These are phyloP conservation scores for Baronia brevicornis DNA, from an alignment of 2,888 invertebrate species.

Conservation along the genomic window DNA sequence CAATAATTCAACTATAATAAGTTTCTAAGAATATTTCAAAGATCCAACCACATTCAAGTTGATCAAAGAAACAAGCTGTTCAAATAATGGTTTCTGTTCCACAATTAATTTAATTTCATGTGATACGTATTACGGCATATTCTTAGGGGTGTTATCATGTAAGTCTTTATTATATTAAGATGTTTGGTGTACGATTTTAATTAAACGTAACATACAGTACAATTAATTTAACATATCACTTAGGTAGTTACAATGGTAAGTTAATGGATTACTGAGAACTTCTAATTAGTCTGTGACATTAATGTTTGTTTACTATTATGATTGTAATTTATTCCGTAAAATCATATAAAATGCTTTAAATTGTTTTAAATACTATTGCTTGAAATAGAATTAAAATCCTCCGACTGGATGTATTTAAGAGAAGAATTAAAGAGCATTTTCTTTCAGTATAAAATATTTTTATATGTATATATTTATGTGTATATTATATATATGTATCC, in stretches of 20 bases:
- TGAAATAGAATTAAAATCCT: too few relatives aligned
- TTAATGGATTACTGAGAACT: constrained; percentile 5
- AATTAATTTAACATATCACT: constrained; percentile 14
- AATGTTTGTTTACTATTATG: constrained; percentile 6
- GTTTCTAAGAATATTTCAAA: too few relatives aligned
- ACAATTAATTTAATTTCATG: neutral
- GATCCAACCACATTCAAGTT: too few relatives aligned
- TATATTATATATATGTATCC: too few relatives aligned
- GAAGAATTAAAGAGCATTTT: too few relatives aligned
- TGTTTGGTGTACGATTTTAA: constrained; percentile 3
- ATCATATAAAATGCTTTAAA: neutral
- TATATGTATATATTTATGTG: too few relatives aligned
- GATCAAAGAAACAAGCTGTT: too few relatives aligned
- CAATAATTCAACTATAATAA: too few relatives aligned
- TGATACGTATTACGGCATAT: neutral
- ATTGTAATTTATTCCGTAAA: neutral
- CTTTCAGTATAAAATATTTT: too few relatives aligned
- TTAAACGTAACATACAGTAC: constrained; percentile 9
- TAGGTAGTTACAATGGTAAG: constrained; percentile 4
- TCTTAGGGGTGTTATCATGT: constrained; percentile 6
- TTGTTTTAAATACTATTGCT: too few relatives aligned
- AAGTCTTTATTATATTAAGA: constrained; percentile 5
- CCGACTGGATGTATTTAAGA: too few relatives aligned
- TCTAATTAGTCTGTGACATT: constrained; percentile 6
- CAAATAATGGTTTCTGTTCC: too few relatives aligned